A percentile compares a stretch with the other conserved stretches of the same genome.
Evolutionary conservation across 2,113 vertebrate species (phyloP).

Genomic region (Crotalus viridis): DNA sequence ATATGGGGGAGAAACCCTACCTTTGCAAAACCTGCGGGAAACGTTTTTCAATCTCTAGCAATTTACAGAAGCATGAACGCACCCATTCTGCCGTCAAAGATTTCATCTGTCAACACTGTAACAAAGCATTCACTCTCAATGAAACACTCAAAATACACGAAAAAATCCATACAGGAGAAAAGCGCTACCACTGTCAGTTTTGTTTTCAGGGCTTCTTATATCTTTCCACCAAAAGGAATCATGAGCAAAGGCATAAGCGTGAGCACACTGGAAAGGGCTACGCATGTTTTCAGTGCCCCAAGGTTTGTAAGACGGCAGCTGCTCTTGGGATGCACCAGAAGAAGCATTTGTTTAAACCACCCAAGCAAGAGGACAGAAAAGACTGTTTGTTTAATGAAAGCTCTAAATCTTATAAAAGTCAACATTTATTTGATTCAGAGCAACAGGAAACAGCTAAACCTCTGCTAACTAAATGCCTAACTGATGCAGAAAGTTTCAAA

Average conservation of each 20-base stretch:
- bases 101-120: conserved; percentile 89
- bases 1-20: conserved; percentile 82
- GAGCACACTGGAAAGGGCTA: conserved; percentile 77
- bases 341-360: conserved; percentile 80
- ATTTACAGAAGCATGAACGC: conserved; percentile 74
- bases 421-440: conserved; percentile 57
- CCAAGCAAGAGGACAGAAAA: conserved; percentile 52
- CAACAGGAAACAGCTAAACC: conserved; percentile 58
- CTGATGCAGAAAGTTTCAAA: conserved; percentile 56
- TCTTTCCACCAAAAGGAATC: conserved; percentile 93
- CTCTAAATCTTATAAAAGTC: conserved; percentile 52
- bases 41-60: conserved; percentile 85
- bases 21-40: conserved; percentile 90
- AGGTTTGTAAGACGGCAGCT: conserved; percentile 84
- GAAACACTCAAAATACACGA: conserved; percentile 85
- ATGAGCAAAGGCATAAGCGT: conserved; percentile 88
- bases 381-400: conserved; percentile 61
- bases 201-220: conserved; percentile 95
- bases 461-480: conserved; percentile 52
- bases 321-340: conserved; percentile 82
- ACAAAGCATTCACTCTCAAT: conserved; percentile 82
- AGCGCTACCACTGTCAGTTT: conserved; percentile 92
- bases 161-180: conserved; percentile 87
- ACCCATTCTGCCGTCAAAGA: conserved; percentile 80
- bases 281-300: conserved; percentile 78